These are phyloP conservation scores for Oithona nana DNA, from an alignment of 2,888 invertebrate genomes.

Conservation along the genomic window DNA sequence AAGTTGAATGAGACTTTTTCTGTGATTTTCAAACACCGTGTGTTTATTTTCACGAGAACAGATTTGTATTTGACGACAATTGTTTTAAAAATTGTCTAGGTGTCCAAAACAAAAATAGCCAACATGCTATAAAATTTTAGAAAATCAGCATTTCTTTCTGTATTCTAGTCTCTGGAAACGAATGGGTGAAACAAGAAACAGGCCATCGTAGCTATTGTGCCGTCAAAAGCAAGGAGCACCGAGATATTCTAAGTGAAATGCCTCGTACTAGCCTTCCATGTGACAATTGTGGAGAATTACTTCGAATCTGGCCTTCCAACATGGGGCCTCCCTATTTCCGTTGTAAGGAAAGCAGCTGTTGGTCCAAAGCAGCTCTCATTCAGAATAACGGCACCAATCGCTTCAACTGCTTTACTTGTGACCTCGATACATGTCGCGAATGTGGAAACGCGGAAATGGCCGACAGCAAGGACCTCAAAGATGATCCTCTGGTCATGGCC, in stretches of 20 bases:
- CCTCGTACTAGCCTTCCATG: not conserved
- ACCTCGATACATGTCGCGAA: not conserved
- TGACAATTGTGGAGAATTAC: not conserved
- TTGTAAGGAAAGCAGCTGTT: not conserved
- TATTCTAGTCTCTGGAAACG: too few relatives aligned
- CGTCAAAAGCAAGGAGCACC: not conserved
- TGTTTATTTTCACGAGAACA: too few relatives aligned
- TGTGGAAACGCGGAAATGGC: not conserved
- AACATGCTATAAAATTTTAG: too few relatives aligned
- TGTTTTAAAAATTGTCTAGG: too few relatives aligned
- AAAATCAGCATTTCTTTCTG: too few relatives aligned
- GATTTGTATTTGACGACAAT: too few relatives aligned
- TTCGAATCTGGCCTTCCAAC: not conserved
- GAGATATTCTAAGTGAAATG: not conserved
- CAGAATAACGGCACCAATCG: not conserved
- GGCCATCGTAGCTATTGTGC: not conserved
- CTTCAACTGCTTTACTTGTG: not conserved
- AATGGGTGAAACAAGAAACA: not conserved
- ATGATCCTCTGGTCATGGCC: not conserved
- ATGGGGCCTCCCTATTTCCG: not conserved
- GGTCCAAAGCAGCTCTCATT: not conserved
- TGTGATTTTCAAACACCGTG: too few relatives aligned
- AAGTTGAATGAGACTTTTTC: too few relatives aligned
- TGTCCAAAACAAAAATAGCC: too few relatives aligned
- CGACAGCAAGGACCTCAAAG: not conserved